These are phyloP conservation scores for Cladorhizidae sp. DNA, from an alignment of 37 sponge, comb jelly and placozoan species.

Conservation along the genomic window DNA sequence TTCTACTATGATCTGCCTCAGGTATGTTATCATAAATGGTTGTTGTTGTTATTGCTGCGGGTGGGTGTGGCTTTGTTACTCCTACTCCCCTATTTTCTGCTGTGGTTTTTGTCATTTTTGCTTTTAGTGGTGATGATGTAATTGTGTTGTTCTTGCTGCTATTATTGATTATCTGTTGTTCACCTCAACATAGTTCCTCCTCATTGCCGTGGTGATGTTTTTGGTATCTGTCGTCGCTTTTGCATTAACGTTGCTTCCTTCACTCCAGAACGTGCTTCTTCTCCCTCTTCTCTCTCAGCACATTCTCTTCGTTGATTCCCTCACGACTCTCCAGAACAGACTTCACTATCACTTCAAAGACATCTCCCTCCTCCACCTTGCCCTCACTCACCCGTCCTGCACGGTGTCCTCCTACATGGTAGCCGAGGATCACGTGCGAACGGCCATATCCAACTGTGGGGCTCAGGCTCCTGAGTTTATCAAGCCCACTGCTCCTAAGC, in stretches of 20 bases:
- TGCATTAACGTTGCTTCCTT: not conserved
- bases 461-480: constrained; percentile 6
- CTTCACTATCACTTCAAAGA: constrained; percentile 64
- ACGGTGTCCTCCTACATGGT: not conserved
- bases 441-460: constrained; percentile 52
- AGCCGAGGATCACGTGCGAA: constrained; percentile 21
- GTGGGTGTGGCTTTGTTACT: too few relatives aligned
- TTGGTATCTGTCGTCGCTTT: too few relatives aligned
- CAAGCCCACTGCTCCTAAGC: not conserved
- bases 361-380: constrained; percentile 23
- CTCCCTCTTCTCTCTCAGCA: constrained; percentile 57
- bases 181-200: too few relatives aligned
- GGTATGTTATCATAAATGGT: constrained; percentile 33
- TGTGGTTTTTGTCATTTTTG: too few relatives aligned
- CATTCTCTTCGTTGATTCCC: constrained; percentile 48
- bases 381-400: constrained; percentile 73
- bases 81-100: too few relatives aligned
- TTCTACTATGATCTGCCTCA: constrained; percentile 57
- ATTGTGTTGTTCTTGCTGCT: too few relatives aligned
- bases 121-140: too few relatives aligned
- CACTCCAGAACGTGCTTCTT: constrained; percentile 37
- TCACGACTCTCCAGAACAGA: constrained; percentile 40
- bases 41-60: too few relatives aligned
- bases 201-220: too few relatives aligned
- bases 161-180: too few relatives aligned